These are phyloP conservation scores for Paraescarpia echinospica DNA, from an alignment of 1,140 invertebrate genomes.

Conservation along the genomic window DNA sequence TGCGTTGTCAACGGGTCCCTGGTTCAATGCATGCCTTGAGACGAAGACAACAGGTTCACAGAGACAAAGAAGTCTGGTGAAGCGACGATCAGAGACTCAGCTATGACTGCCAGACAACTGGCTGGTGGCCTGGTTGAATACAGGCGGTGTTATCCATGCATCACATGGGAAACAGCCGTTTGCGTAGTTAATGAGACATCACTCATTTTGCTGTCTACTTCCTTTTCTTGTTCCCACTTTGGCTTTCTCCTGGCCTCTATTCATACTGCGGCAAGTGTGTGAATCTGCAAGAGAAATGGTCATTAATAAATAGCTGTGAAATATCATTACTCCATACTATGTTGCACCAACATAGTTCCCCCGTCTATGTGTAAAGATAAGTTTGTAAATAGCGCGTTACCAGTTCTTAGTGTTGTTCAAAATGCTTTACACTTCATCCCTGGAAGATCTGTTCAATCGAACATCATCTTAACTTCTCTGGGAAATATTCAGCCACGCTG, in stretches of 20 bases:
- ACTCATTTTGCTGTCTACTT: background rate
- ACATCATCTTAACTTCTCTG: too few species aligned
- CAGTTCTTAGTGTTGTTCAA: too few species aligned
- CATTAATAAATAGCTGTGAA: background rate
- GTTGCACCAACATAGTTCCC: too few species aligned
- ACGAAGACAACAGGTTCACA: background rate
- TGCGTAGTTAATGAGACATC: background rate
- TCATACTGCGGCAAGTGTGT: background rate
- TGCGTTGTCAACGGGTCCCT: background rate
- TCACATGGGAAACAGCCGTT: background rate
- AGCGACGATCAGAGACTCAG: background rate
- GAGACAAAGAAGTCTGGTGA: background rate
- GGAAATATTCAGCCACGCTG: too few species aligned
- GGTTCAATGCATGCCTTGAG: too few species aligned
- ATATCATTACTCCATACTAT: background rate
- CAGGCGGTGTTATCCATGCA: background rate
- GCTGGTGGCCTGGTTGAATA: too few species aligned
- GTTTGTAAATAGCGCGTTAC: too few species aligned
- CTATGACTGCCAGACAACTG: background rate
- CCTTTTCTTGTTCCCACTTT: background rate
- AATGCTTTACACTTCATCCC: too few species aligned
- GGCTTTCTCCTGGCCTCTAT: background rate
- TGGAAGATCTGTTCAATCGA: too few species aligned
- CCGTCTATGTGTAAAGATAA: too few species aligned
- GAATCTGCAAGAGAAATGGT: background rate